Evolutionary conservation across 2,797 vertebrate species (phyloP), one percentile per base, ranked within the genome.

Genomic region (Rhadinocentrus ornatus): DNA sequence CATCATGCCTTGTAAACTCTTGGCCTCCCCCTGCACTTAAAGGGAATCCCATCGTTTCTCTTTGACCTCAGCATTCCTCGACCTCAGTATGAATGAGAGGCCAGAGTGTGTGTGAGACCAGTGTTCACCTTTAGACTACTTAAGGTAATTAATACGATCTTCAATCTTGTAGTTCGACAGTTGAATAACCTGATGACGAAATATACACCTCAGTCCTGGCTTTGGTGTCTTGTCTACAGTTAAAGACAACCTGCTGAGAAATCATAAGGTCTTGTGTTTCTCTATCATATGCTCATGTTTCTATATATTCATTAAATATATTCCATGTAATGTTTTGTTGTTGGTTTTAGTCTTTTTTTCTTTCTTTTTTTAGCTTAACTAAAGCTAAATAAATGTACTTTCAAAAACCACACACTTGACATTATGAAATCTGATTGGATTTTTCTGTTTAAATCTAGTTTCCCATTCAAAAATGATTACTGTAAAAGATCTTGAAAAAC

Each of bases 21-120:
- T 29, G 13, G 60, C 65, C 75, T 88, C 84, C 82, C 69, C 71
- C 64, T 73, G 70, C 66, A 69, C 74, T 80, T 71, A 77, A 84
- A 87, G 79, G 89, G 90, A 91, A 88, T 91, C 85, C 89, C 89
- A 80, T 82, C 74, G 83, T 82, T 89, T 86, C 31, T 80, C 70
- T 89, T 88, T 89, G 88, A 86, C 86, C 87, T 86, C 73, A 46
- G 56, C 86, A 91, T 91, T 91, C 89, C 82, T 83, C 48, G 12
- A 54, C 71, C 58, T 66, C 26, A 16, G 34, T 73, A 54, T 81
- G 72, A 84, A 81, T 80, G 68, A 81, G 52, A 83, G 82, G 86
- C 63, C 71, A 58, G 70, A 13, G 32, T 52, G 66, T 53, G 48
- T 65, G 61, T 41, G 62, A 73, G 70, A 77, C 73, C 62, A 77